These are phyloP conservation scores for Atta cephalotes DNA, from an alignment of 1,140 invertebrate species.

Conservation along the genomic window DNA sequence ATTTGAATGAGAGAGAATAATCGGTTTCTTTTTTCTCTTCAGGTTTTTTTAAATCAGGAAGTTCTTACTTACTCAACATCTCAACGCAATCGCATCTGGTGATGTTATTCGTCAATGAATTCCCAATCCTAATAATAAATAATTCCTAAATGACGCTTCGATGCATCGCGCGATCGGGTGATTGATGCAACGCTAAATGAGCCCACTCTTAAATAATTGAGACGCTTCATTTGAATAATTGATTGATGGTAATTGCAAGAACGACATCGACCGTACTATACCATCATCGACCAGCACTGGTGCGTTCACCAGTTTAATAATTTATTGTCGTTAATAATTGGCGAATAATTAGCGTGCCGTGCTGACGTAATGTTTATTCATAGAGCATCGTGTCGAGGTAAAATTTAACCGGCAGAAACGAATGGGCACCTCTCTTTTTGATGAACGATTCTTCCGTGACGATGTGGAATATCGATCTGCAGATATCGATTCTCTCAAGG, in stretches of 20 bases:
- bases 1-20: not conserved
- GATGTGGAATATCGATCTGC: constrained; percentile 59
- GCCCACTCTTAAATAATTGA: constrained; percentile 66
- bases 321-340: constrained; percentile 71
- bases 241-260: constrained; percentile 68
- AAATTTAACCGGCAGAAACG: constrained; percentile 64
- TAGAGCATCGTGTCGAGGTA: constrained; percentile 48
- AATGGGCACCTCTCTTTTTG: constrained; percentile 54
- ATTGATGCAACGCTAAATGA: constrained; percentile 62
- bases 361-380: constrained; percentile 68
- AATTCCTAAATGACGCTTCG: constrained; percentile 15
- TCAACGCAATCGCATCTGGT: not conserved
- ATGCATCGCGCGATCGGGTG: constrained; percentile 10
- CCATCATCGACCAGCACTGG: not conserved
- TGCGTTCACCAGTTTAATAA: constrained; percentile 55
- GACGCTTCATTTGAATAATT: constrained; percentile 65
- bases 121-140: constrained; percentile 14
- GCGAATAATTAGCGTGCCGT: constrained; percentile 68
- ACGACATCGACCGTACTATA: constrained; percentile 46
- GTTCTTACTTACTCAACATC: not conserved
- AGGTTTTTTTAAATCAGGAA: not conserved
- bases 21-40: not conserved
- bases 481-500: constrained; percentile 45
- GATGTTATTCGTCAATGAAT: constrained; percentile 11
- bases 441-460: constrained; percentile 65